A percentile compares a stretch with the other conserved stretches of the same genome.
These are phyloP conservation scores for Margarornis squamiger DNA, from an alignment of 2,797 vertebrate genomes.

Conservation along the genomic window DNA sequence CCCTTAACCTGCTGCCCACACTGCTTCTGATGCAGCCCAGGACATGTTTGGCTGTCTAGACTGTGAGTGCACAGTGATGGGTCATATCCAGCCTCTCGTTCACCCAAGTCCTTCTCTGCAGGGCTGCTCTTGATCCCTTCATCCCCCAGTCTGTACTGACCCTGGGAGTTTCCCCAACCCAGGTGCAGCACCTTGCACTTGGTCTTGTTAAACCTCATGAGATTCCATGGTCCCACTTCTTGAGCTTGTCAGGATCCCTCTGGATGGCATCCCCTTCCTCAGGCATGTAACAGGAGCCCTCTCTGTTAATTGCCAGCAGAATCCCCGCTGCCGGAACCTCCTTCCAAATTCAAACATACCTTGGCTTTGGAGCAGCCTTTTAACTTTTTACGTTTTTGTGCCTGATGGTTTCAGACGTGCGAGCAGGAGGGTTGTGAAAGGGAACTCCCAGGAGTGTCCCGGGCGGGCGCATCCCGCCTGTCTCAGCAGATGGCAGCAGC, in stretches of 20 bases:
- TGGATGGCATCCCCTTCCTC: neutral
- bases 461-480: neutral
- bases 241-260: neutral
- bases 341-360: neutral
- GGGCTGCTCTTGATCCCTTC: neutral
- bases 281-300: neutral
- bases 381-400: no score
- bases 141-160: neutral
- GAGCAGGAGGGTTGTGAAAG: neutral
- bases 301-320: neutral
- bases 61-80: neutral
- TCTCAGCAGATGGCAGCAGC: slow-evolving; percentile 49
- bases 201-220: neutral
- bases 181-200: neutral
- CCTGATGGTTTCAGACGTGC: neutral
- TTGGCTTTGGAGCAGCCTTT: neutral
- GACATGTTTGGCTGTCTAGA: neutral
- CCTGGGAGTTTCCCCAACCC: rapidly evolving
- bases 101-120: neutral
- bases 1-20: rapidly evolving
- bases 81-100: neutral
- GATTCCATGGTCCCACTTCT: neutral
- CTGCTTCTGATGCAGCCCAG: neutral
- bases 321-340: rapidly evolving
- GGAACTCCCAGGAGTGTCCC: neutral